Base-by-base conservation (phyloP, 2,797 vertebrate genomes). In the Anguilla obscura region DNA sequence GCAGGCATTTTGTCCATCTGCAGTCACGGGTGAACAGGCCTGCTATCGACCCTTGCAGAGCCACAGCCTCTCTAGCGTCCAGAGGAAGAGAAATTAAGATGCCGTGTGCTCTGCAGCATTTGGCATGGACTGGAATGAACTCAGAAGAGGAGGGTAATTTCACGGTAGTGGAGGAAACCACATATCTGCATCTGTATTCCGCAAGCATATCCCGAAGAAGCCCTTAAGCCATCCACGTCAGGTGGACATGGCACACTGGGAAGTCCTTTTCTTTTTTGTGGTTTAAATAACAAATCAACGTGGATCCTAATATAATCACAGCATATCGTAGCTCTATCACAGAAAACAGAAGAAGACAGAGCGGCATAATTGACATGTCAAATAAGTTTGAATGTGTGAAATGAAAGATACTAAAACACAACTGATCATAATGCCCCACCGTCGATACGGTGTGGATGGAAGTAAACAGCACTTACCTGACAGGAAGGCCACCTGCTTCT, bases 401-500 rank as follows among this genome's bases (percentile, higher is more conserved):
- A 54, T 54, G 0, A 54, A 9, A 69, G 1, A 69, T 7, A 69
- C 27, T 30, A 69, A 27, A 69, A 69, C 66, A 27, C 27, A 27
- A 5, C 12, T 4, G 69, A 30, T 12, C 69, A 74, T 24, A 69
- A 76, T 6, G 4, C 14, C 36, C 74, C 12, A n/a, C 9, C n/a
- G 2, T 69, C 12, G 71, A 18, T 33, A 30, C 1, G 30, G 1
- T 30, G 27, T 33, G 33, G 2, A 50, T 24, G 21, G 45, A 48
- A 4, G 79, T 60, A 79, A 40, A 91, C 18, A 69, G 48, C 3
- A n/a, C 96, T 97, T 94, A 99, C 98, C 98, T 94, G 98, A 99
- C 79, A 99, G 94, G 93, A 97, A 99, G 0, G 98, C 98, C 86
- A 99, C 97, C 90, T 97, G 96, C 89, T 98, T 98, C 95, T 98